These are phyloP conservation scores for Anguilla obscura DNA, from an alignment of 2,797 vertebrate species.

Conservation along the genomic window DNA sequence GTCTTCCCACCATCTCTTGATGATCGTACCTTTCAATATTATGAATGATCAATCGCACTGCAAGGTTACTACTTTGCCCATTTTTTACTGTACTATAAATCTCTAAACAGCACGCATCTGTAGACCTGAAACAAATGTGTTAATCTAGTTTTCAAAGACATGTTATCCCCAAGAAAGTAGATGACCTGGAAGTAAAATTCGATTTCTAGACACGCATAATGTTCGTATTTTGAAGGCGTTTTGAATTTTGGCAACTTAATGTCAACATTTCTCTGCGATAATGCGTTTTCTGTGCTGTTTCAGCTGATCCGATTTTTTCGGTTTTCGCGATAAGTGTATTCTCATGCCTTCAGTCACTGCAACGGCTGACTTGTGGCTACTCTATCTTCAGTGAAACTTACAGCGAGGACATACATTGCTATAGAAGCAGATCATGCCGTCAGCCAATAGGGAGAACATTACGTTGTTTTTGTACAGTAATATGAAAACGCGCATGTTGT, in stretches of 20 bases:
- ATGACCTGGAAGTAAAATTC: background rate
- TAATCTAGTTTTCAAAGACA: background rate
- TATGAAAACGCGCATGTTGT: background rate
- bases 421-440: background rate
- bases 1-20: background rate
- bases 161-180: background rate
- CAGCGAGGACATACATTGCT: background rate
- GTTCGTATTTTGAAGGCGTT: background rate
- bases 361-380: background rate
- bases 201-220: background rate
- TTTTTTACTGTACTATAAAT: background rate
- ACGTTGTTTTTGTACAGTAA: background rate
- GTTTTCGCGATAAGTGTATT: background rate
- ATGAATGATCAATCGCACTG: background rate
- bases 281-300: background rate
- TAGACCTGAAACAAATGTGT: background rate
- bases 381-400: background rate
- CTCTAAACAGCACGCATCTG: background rate
- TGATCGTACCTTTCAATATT: background rate
- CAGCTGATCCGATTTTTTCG: background rate
- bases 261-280: background rate
- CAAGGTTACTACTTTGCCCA: conserved; percentile 2
- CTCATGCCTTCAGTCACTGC: background rate
- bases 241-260: background rate
- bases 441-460: background rate